Percentiles rank a stretch among this genome's conserved stretches.
Evolutionary conservation across 23 tunicate species (phyloP).

Genomic region (Styela plicata): DNA sequence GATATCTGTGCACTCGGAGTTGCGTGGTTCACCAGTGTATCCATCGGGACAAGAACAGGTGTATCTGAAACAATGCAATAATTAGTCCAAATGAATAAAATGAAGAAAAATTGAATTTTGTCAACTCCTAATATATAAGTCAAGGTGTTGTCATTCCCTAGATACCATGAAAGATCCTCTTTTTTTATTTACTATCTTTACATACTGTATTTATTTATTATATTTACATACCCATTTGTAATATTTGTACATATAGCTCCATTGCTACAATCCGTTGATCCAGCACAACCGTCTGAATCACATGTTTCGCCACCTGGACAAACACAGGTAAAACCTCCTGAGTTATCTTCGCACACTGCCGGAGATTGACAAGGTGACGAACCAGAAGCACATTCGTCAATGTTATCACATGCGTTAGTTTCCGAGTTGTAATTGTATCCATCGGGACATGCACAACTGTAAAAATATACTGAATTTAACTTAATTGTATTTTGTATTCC

Average conservation of each 20-base stretch:
- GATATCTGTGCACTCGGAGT: slow-evolving; percentile 2
- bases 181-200: too few species aligned
- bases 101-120: too few species aligned
- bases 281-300: slow-evolving; percentile 7
- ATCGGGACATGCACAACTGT: neutral
- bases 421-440: slow-evolving; percentile 7
- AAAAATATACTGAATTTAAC: too few species aligned
- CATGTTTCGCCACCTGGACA: neutral
- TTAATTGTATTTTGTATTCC: too few species aligned
- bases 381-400: slow-evolving; percentile 2
- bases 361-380: neutral
- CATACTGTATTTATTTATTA: too few species aligned
- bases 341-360: slow-evolving; percentile 1
- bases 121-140: too few species aligned
- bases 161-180: too few species aligned
- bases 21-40: neutral
- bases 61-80: neutral
- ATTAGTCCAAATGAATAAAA: neutral
- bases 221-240: neutral
- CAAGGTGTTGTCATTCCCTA: too few species aligned
- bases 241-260: neutral
- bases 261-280: neutral
- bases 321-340: neutral
- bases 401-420: slow-evolving; percentile 10
- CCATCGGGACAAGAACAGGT: neutral